Evolutionary conservation across 2,113 vertebrate genomes (phyloP), one percentile per base, ranked within the genome.

Genomic region (Leptodactylus fuscus): DNA sequence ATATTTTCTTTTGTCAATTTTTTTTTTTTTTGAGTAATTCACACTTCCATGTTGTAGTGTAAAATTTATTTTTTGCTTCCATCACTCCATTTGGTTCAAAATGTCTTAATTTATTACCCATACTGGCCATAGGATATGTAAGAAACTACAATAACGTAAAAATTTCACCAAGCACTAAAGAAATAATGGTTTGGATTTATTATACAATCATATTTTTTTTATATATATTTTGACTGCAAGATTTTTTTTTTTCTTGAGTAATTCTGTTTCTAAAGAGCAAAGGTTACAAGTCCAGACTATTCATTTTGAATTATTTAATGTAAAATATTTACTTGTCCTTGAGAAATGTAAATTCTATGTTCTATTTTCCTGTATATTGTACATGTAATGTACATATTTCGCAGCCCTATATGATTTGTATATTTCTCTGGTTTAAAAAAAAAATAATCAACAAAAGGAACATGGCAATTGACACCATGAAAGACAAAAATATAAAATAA

Each of bases 381-480:
- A 94, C 94, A 94, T 94, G 92, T 92, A 94, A 93, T 95, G 94
- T 95, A 95, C 93, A 95, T 95, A 95, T 93, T 94, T 94, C 92
- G 69, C 48, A 91, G 88, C 92, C 93, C 92, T 88, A 89, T n/a
- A 91, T 95, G 93, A 94, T 95, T 94, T 95, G 94, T 95, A 95
- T 93, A 95, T 95, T 95, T 95, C 92, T 93, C 92, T 94, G 93
- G 91, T 91, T 92, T 90, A 82, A 85, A 92, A 91, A 92, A 90
- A 93, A 89, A 60, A 88, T 90, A 62, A 53, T 51, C 24, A 70
- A 55, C 44, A 79, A 79, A 53, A 81, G 36, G 75, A 91, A 75
- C 91, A 93, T 93, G 93, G 92, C 92, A 92, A 91, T 91, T 88
- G 91, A 92, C 92, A 89, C 90, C 92, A 93, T 92, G 92, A 93